Base-by-base conservation (phyloP, 2,113 vertebrate genomes). In the Serilophus lunatus region DNA sequence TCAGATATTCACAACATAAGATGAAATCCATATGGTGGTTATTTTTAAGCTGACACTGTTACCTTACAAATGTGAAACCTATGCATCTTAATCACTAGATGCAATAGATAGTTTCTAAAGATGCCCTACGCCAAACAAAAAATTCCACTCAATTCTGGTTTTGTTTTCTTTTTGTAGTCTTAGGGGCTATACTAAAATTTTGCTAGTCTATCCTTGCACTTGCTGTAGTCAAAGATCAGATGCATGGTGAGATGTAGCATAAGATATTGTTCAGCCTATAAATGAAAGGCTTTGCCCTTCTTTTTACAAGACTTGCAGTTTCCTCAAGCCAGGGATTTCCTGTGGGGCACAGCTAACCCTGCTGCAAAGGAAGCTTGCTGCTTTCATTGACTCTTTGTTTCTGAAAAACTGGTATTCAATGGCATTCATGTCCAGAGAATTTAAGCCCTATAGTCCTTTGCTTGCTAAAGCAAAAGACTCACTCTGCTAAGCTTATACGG, bases 261-360 rank as follows among this genome's bases (percentile, higher is more conserved):
- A 76, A 91, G 88, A 88, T 94, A 91, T 0, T 0, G 0, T 88
- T 89, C 83, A 68, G 64, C 68, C 45, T 68, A 54, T 92, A 94
- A 95, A 85, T 86, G 81, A 71, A 95, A 92, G 83, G 29, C 26
- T 95, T 95, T 95, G 76, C 74, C 82, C 74, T 94, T 96, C 78
- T 92, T 95, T 91, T 91, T 86, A 77, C 84, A 59, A 92, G 90
- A 71, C 60, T 71, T 86, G 89, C 72, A 76, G 77, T 93, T 97
- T 92, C 91, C 93, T 94, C 83, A 64, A 63, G 91, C 69, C 38
- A 77, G 86, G 68, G 66, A 88, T 97, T 98, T 95, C 96, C 95
- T 97, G 71, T 95, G 95, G 85, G 95, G 96, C 92, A 84, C 80
- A 96, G 84, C 90, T 96, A 96, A 95, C 95, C 85, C 88, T 96